A percentile compares a stretch with the other conserved stretches of the same genome.
These are phyloP conservation scores for Masticophis lateralis DNA, from an alignment of 2,797 vertebrate species.

Conservation along the genomic window DNA sequence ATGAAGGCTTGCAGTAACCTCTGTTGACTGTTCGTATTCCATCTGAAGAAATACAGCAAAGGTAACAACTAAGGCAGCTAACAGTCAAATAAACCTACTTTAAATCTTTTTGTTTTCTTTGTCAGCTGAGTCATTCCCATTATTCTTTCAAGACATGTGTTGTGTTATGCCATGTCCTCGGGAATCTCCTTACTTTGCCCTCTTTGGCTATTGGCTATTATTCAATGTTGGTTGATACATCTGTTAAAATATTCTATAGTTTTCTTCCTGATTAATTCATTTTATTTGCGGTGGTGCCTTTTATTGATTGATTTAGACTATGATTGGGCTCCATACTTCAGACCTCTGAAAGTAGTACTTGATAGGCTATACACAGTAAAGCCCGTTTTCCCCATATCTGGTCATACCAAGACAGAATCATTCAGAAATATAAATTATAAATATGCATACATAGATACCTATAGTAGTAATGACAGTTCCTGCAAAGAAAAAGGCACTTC, in stretches of 20 bases:
- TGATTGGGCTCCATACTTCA: not conserved
- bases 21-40: not conserved
- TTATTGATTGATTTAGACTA: not conserved
- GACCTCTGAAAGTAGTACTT: not conserved
- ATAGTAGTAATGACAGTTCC: slow-evolving; percentile 99
- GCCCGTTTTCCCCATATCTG: not conserved
- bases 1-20: not conserved
- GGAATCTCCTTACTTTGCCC: not conserved
- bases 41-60: not conserved
- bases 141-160: not conserved
- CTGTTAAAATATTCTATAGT: not conserved
- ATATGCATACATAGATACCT: slow-evolving; percentile 70
- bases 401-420: not conserved
- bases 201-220: not conserved
- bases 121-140: not conserved
- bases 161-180: not conserved
- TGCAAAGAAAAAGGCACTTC: slow-evolving; percentile 98
- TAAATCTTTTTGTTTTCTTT: not conserved
- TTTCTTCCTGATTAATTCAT: not conserved
- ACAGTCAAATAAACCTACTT: not conserved
- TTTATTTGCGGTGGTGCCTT: not conserved
- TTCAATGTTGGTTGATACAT: not conserved
- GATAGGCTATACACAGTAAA: not conserved
- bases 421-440: not conserved
- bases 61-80: not conserved